phyloP scores from a whole-genome alignment of 1,140 invertebrate genomes.

The Thaumatotibia leucotreta region DNA sequence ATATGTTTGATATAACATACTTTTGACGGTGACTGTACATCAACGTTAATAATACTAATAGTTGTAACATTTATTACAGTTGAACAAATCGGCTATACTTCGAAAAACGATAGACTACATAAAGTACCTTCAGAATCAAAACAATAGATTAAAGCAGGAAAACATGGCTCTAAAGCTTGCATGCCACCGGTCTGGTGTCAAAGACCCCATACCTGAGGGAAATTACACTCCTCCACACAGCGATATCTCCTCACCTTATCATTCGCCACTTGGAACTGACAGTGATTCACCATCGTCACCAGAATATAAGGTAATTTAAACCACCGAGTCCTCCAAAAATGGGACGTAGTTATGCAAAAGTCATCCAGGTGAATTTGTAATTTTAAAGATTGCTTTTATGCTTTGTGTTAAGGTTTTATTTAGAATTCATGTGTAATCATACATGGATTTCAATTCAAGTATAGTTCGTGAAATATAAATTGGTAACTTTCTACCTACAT shows the following conservation, averaged over 20 bases:
- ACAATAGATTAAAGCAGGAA: constrained; percentile 92
- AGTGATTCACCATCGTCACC: constrained; percentile 84
- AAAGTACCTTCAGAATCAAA: constrained; percentile 90
- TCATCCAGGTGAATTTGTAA: too few relatives aligned
- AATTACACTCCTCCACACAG: constrained; percentile 79
- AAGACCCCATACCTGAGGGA: constrained; percentile 58
- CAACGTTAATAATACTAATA: too few relatives aligned
- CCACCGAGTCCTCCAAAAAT: too few relatives aligned
- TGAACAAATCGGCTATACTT: constrained; percentile 98
- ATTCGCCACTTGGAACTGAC: constrained; percentile 81
- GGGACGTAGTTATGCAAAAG: too few relatives aligned
- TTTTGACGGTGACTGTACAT: too few relatives aligned
- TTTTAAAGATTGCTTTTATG: too few relatives aligned
- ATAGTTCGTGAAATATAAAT: too few relatives aligned
- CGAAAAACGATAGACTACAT: constrained; percentile 98
- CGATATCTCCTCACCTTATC: constrained; percentile 78
- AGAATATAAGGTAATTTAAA: constrained; percentile 70
- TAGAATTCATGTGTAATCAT: too few relatives aligned
- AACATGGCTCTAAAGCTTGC: constrained; percentile 86
- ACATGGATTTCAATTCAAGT: too few relatives aligned
- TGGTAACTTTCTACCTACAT: too few relatives aligned
- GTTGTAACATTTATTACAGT: constrained; percentile 72
- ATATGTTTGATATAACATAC: too few relatives aligned
- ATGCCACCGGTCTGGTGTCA: constrained; percentile 77
- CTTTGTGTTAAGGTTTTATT: too few relatives aligned